Conservation (phyloP, 2,888 invertebrate genomes). For the Ashinkailepas kermadecensis region DNA sequence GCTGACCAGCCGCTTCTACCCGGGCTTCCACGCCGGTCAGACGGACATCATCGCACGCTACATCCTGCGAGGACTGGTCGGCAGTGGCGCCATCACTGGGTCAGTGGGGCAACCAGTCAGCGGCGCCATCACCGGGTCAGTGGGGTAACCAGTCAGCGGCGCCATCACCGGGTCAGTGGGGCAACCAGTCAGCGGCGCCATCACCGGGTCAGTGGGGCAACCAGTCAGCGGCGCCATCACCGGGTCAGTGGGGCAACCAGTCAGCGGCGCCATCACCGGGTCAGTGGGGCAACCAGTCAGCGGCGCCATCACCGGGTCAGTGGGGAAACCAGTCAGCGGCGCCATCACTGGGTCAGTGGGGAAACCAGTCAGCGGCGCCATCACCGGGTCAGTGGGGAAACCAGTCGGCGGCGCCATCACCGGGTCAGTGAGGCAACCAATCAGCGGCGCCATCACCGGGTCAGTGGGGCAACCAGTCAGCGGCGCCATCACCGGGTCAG, state of each 20-base stretch:
- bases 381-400: too few relatives aligned
- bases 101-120: too few relatives aligned
- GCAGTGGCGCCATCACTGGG: background rate
- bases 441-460: background rate
- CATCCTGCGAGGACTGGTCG: background rate
- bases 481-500: background rate
- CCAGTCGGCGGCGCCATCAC: background rate
- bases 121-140: background rate
- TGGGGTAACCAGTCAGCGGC: background rate
- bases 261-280: background rate
- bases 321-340: background rate
- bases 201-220: too few relatives aligned
- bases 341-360: background rate
- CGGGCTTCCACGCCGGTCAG: background rate
- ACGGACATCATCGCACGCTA: slow-evolving; percentile 2
- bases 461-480: too few relatives aligned
- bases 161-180: background rate
- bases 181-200: background rate
- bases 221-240: background rate
- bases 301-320: background rate
- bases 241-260: too few relatives aligned
- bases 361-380: background rate
- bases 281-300: too few relatives aligned
- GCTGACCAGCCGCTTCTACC: background rate
- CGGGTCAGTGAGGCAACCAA: too few relatives aligned